These are phyloP conservation scores for Holocentrus rufus DNA, from an alignment of 2,797 vertebrate species.

Conservation along the genomic window DNA sequence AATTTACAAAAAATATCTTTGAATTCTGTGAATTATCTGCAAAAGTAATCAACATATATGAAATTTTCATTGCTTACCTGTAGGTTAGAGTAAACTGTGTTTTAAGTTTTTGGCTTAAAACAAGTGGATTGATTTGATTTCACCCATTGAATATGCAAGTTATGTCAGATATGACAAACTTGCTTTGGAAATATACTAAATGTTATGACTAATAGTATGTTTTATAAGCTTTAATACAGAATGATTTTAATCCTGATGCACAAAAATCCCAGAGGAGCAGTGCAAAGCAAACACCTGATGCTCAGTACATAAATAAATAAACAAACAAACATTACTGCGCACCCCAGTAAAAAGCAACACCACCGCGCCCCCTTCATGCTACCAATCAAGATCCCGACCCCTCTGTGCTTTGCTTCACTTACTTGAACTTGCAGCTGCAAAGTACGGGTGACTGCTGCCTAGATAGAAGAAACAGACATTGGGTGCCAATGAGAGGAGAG, in stretches of 20 bases:
- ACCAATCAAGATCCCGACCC: slow-evolving; percentile 16
- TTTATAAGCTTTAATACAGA: slow-evolving; percentile 15
- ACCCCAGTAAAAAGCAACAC: slow-evolving; percentile 30
- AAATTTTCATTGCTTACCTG: slow-evolving; percentile 2
- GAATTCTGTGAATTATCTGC: background rate
- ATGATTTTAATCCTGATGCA: slow-evolving; percentile 34
- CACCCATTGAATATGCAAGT: slow-evolving; percentile 28
- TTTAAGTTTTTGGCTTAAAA: slow-evolving; percentile 33
- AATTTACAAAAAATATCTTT: slow-evolving; percentile 53
- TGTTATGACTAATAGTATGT: background rate
- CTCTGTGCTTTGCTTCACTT: slow-evolving; percentile 77
- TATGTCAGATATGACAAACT: slow-evolving; percentile 44
- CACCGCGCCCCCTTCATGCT: slow-evolving; percentile 22
- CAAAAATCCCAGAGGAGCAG: slow-evolving; percentile 5
- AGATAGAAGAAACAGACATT: slow-evolving; percentile 77
- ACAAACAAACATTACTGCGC: background rate
- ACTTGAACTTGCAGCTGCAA: slow-evolving; percentile 85
- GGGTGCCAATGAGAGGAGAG: slow-evolving; percentile 57
- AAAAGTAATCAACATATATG: background rate
- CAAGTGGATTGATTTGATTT: slow-evolving; percentile 22
- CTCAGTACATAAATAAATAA: background rate
- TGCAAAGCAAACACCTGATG: slow-evolving; percentile 3
- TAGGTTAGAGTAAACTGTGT: background rate
- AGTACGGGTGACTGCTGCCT: slow-evolving; percentile 88
- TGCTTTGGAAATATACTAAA: slow-evolving; percentile 16